These are phyloP conservation scores for Lanius collurio DNA, from an alignment of 2,113 vertebrate species.

Conservation along the genomic window DNA sequence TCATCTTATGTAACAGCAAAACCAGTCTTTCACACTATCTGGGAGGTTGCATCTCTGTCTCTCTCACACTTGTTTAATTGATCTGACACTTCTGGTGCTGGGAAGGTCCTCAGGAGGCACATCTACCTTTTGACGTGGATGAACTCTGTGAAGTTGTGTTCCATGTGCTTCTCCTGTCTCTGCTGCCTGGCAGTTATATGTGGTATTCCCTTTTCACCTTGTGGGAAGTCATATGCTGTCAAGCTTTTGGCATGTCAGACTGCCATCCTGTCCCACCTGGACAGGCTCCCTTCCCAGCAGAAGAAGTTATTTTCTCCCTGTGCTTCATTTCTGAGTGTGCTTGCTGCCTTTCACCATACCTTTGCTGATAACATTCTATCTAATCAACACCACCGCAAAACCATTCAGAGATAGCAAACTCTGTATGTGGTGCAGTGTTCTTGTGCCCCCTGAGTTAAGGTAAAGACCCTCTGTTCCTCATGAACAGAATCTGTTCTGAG, in stretches of 20 bases:
- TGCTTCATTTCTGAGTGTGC: neutral
- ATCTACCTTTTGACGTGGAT: neutral
- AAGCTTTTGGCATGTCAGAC: neutral
- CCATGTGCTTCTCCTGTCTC: neutral
- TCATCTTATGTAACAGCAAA: neutral
- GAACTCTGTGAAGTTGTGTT: neutral
- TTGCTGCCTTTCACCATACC: neutral
- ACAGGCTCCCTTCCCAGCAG: neutral
- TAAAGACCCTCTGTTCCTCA: neutral
- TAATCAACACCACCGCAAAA: neutral
- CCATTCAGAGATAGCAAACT: neutral
- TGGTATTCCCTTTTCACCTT: neutral
- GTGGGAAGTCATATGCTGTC: accelerated
- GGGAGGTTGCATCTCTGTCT: neutral
- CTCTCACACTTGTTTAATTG: neutral
- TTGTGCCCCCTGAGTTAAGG: neutral
- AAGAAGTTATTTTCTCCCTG: neutral
- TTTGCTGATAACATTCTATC: neutral
- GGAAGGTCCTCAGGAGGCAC: neutral
- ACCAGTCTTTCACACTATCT: neutral
- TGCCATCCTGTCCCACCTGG: neutral
- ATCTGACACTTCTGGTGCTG: neutral
- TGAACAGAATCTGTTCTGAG: neutral
- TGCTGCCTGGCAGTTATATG: neutral
- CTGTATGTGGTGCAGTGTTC: neutral